Percentiles rank a stretch among this genome's conserved stretches.
phyloP scores from a whole-genome alignment of 2,888 invertebrate genomes.

The Elysia crispata region DNA sequence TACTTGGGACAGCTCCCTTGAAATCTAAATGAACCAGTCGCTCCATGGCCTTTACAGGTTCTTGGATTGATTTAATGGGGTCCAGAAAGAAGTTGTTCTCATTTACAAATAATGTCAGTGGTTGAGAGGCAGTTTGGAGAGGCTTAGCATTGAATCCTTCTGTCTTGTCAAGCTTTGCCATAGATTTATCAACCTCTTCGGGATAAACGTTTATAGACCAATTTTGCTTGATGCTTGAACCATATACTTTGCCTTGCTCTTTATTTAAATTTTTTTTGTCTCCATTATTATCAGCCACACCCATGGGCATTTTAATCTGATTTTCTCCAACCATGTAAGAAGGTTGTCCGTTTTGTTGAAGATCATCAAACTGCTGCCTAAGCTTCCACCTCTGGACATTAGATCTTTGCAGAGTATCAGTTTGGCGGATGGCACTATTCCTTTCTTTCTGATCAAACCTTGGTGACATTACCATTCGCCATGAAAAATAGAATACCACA shows the following conservation, averaged over 20 bases:
- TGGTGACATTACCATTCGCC: slow-evolving; percentile 34
- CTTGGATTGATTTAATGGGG: background rate
- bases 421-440: background rate
- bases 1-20: slow-evolving; percentile 88
- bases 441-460: background rate
- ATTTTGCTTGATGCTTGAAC: background rate
- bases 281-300: background rate
- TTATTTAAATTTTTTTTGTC: background rate
- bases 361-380: background rate
- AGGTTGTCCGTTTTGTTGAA: background rate
- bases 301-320: background rate
- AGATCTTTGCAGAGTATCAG: background rate
- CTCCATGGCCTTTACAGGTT: slow-evolving; percentile 48
- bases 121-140: too few species aligned
- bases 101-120: too few species aligned
- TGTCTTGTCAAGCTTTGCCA: background rate
- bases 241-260: background rate
- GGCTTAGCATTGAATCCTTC: background rate
- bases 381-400: background rate
- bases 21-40: slow-evolving; percentile 88
- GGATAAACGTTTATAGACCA: too few species aligned
- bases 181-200: background rate
- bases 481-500: slow-evolving; percentile 43
- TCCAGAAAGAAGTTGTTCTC: too few species aligned
- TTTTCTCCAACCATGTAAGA: background rate